These are phyloP conservation scores for Megalopta genalis DNA, from an alignment of 1,140 invertebrate genomes.

Conservation along the genomic window DNA sequence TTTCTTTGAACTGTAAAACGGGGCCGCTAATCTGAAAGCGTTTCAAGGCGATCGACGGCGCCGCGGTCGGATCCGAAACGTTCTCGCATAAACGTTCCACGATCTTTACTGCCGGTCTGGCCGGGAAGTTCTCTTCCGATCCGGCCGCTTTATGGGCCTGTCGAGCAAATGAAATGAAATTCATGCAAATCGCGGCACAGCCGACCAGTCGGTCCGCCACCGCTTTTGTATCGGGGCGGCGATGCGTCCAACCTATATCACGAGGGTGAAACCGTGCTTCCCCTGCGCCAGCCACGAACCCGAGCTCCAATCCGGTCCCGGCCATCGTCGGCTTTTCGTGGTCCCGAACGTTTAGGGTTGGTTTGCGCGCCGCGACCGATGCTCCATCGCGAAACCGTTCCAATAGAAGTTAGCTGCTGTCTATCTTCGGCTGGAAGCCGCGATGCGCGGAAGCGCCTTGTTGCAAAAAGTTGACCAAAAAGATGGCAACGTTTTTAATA, in stretches of 20 bases:
- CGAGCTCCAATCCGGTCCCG: constrained; percentile 6
- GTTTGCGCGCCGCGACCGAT: neutral
- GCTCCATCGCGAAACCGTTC: too few relatives aligned
- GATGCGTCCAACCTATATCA: constrained; percentile 73
- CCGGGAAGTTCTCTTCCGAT: constrained; percentile 18
- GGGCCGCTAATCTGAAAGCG: constrained; percentile 2
- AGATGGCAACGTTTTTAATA: too few relatives aligned
- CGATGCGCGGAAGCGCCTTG: too few relatives aligned
- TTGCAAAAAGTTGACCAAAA: too few relatives aligned
- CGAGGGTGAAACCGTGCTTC: constrained; percentile 58
- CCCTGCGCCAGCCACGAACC: constrained; percentile 21
- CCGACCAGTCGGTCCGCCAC: constrained; percentile 27
- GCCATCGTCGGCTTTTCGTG: constrained; percentile 29
- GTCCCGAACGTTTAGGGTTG: constrained; percentile 31
- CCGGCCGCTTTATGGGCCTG: constrained; percentile 57
- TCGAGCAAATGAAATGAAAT: constrained; percentile 69
- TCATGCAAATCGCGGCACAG: constrained; percentile 65
- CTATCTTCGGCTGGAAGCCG: too few relatives aligned
- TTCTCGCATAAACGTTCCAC: constrained; percentile 27
- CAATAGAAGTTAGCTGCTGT: too few relatives aligned
- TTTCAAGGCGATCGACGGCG: constrained; percentile 3
- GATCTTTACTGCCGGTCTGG: constrained; percentile 43
- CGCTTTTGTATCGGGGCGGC: constrained; percentile 73
- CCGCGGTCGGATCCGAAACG: neutral
- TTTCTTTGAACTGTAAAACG: constrained; percentile 14